Evolutionary conservation across 2,888 invertebrate genomes (phyloP).

Genomic region (Agrochola circellaris): DNA sequence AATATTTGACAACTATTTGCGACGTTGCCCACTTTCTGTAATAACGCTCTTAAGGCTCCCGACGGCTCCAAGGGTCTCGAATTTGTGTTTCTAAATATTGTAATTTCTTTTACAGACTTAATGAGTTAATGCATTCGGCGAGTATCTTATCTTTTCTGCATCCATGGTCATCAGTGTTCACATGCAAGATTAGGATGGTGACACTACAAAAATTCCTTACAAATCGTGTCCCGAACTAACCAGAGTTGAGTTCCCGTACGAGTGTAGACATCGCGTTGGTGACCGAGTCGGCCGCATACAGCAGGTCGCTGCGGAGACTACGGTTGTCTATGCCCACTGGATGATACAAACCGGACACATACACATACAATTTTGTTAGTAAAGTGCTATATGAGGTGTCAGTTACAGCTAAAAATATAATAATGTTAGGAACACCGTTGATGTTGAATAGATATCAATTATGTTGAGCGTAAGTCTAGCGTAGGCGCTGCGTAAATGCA

Average conservation of each 20-base stretch:
- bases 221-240: conserved; percentile 84
- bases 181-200: conserved; percentile 23
- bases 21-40: too few relatives aligned
- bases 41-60: not conserved
- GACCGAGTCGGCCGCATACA: conserved; percentile 99
- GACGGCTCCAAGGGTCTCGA: not conserved
- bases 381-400: not conserved
- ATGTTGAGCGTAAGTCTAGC: not conserved
- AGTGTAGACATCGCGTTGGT: conserved; percentile 99
- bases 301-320: conserved; percentile 95
- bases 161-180: not conserved
- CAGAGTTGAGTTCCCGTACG: conserved; percentile 98
- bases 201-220: conserved; percentile 35
- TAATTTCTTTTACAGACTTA: too few relatives aligned
- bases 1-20: too few relatives aligned
- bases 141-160: too few relatives aligned
- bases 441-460: not conserved
- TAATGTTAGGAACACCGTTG: not conserved
- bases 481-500: not conserved
- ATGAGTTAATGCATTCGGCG: too few relatives aligned
- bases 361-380: conserved; percentile 29
- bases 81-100: not conserved
- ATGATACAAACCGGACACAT: conserved; percentile 39
- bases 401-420: not conserved
- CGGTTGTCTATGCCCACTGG: conserved; percentile 90